Conservation (phyloP, 2,113 vertebrate species). For the Cnemophilus loriae region DNA sequence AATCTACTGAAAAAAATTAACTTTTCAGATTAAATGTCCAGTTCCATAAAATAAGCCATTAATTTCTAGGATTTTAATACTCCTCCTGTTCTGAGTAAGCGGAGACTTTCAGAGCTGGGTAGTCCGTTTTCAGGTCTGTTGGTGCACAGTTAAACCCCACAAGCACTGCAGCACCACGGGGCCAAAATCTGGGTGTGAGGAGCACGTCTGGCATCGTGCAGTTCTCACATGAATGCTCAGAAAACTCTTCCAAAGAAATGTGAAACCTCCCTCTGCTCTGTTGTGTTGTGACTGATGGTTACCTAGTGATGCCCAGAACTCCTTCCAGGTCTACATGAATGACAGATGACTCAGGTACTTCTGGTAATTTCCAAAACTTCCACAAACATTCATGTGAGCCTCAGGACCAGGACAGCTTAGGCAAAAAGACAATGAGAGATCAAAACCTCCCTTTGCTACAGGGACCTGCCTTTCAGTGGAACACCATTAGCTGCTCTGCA, state of each 20-base stretch:
- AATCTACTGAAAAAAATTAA: not conserved
- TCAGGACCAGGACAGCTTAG: not conserved
- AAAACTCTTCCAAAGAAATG: not conserved
- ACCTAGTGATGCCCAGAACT: constrained; percentile 36
- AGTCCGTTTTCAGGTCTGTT: not conserved
- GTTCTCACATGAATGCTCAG: not conserved
- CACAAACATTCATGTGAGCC: not conserved
- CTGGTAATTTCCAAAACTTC: constrained; percentile 25
- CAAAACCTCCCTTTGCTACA: not conserved
- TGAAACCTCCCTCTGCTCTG: constrained; percentile 3
- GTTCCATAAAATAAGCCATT: not conserved
- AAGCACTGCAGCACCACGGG: not conserved
- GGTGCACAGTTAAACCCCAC: not conserved
- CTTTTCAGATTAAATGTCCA: constrained; percentile 33
- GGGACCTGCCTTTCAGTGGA: not conserved
- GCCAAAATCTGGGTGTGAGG: constrained; percentile 4
- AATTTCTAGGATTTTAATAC: not conserved
- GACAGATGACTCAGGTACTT: constrained; percentile 19
- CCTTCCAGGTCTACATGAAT: constrained; percentile 35
- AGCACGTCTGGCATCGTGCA: not conserved
- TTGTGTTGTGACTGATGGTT: constrained; percentile 48
- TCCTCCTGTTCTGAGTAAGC: not conserved
- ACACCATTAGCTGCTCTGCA: not conserved
- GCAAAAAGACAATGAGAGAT: not conserved
- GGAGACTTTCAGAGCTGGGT: not conserved